Evolutionary conservation across 2,113 vertebrate species (phyloP).

Genomic region (Plecturocebus donacophilus): DNA sequence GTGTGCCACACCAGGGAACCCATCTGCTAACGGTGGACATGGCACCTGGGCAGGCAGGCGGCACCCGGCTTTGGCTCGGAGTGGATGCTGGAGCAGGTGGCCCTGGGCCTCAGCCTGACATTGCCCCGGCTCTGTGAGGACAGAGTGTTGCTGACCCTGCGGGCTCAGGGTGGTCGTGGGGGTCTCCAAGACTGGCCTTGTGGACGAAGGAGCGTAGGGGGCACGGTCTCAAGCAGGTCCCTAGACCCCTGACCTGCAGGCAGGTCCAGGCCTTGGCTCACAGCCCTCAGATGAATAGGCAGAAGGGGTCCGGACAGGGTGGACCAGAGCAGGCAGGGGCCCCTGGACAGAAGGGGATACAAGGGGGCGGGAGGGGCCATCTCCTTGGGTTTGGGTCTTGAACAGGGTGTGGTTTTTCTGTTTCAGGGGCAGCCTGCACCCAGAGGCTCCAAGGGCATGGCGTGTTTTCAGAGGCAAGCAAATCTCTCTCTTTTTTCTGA

Average conservation of each 20-base stretch:
- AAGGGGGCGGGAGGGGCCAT: not conserved
- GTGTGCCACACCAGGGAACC: not conserved
- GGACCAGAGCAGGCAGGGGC: not conserved
- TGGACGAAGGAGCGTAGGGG: not conserved
- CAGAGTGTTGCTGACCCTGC: not conserved
- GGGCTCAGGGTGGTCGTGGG: too few species aligned
- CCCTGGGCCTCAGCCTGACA: not conserved
- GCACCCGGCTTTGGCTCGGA: not conserved
- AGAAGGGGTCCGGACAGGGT: too few species aligned
- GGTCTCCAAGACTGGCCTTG: not conserved
- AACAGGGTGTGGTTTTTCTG: not conserved
- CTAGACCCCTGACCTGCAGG: not conserved
- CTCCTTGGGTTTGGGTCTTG: not conserved
- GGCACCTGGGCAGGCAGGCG: not conserved
- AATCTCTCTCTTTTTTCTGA: too few species aligned
- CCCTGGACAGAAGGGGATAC: not conserved
- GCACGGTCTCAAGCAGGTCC: too few species aligned
- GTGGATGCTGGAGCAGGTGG: not conserved
- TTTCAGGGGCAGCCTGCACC: not conserved
- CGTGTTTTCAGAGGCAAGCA: not conserved
- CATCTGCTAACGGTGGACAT: too few species aligned
- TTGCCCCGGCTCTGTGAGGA: not conserved
- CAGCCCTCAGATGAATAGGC: not conserved
- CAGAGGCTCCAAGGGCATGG: not conserved
- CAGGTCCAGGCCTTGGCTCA: not conserved